A percentile compares a stretch with the other conserved stretches of the same genome.
Conservation (phyloP, 2,113 vertebrate genomes). For the Myotis davidii region DNA sequence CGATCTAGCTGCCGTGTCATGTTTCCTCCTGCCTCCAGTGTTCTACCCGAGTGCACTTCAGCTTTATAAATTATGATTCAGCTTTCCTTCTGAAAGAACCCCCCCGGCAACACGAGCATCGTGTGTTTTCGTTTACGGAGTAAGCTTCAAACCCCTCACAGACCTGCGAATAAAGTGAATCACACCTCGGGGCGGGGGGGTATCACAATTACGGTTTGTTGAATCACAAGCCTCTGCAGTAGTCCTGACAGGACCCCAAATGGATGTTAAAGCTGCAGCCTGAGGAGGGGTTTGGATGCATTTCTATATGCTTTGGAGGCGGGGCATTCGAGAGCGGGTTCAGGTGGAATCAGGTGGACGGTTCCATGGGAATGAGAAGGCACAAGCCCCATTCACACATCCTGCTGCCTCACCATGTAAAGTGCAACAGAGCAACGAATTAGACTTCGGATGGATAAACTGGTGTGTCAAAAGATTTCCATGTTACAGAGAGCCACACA, state of each 20-base stretch:
- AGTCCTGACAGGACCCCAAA: not conserved
- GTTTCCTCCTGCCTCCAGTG: not conserved
- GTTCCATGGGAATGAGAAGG: not conserved
- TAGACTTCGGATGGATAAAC: not conserved
- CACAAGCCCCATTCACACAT: not conserved
- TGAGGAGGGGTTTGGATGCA: not conserved
- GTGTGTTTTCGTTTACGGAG: not conserved
- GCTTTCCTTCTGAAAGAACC: not conserved
- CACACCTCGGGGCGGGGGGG: not conserved
- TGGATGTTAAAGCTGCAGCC: not conserved
- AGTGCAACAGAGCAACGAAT: not conserved
- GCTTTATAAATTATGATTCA: not conserved
- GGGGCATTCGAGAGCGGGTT: not conserved
- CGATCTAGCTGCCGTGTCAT: not conserved
- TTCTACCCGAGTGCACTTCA: not conserved
- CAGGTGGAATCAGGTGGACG: not conserved
- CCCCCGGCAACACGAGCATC: accelerated
- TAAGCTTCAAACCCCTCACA: not conserved
- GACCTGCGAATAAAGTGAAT: not conserved
- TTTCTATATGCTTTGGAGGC: not conserved
- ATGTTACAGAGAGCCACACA: not conserved
- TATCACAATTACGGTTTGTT: not conserved
- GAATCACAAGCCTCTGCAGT: not conserved
- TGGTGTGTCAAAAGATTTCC: not conserved
- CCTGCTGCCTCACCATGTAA: not conserved